These are phyloP conservation scores for Empis stercorea DNA, from an alignment of 2,888 invertebrate genomes.

Conservation along the genomic window DNA sequence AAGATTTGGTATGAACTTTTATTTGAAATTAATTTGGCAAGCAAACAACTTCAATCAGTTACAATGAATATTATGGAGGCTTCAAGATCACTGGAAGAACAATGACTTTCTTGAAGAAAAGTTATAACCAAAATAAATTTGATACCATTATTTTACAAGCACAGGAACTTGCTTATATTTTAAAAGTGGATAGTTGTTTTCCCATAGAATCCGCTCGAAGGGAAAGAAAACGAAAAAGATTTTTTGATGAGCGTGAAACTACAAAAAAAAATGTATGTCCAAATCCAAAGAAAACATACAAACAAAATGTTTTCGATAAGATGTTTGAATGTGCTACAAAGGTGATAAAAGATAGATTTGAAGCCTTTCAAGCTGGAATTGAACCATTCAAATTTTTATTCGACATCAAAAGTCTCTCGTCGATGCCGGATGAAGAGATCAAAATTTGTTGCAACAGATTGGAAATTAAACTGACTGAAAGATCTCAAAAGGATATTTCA, in stretches of 20 bases:
- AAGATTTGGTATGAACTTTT: neutral
- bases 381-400: neutral
- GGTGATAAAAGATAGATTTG: neutral
- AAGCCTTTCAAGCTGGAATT: neutral
- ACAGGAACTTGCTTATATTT: neutral
- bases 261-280: neutral
- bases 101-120: neutral
- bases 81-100: neutral
- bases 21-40: neutral
- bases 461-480: neutral
- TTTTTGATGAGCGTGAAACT: neutral
- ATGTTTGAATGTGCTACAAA: neutral
- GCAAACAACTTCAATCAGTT: neutral
- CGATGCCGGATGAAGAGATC: neutral
- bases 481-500: neutral
- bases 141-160: neutral
- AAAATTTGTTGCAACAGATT: neutral
- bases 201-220: neutral
- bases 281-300: too few species aligned
- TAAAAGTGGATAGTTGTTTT: neutral
- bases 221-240: neutral
- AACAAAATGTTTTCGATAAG: neutral
- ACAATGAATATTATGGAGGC: neutral
- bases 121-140: neutral
- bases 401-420: neutral